A percentile compares a stretch with the other conserved stretches of the same genome.
These are phyloP conservation scores for Avahi laniger DNA, from an alignment of 2,797 vertebrate genomes.

Conservation along the genomic window DNA sequence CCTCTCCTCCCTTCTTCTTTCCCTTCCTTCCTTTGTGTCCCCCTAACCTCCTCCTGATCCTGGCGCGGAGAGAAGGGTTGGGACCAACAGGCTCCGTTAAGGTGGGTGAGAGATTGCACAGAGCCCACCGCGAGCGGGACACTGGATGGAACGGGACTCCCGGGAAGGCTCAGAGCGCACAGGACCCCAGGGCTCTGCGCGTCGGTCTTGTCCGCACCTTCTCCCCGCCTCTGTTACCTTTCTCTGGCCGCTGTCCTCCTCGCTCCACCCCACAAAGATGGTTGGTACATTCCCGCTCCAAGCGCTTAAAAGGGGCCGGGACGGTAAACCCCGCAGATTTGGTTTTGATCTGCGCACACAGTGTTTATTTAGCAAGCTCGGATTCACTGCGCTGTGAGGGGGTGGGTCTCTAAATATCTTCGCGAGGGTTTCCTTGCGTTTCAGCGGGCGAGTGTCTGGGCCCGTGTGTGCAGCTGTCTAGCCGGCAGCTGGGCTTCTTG, in stretches of 20 bases:
- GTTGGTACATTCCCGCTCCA: constrained; percentile 82
- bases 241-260: not conserved
- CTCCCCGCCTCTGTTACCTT: not conserved
- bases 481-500: not conserved
- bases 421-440: not conserved
- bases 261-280: constrained; percentile 41
- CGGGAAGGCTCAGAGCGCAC: accelerated
- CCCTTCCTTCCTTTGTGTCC: not conserved
- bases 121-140: not conserved
- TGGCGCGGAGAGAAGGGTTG: not conserved
- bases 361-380: accelerated
- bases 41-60: not conserved
- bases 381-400: not conserved
- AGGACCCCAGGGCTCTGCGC: accelerated
- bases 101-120: not conserved
- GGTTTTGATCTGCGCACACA: accelerated
- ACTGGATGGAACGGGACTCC: not conserved
- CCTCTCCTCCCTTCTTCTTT: not conserved
- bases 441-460: not conserved
- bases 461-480: not conserved
- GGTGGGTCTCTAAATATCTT: not conserved
- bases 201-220: not conserved
- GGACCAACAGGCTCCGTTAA: not conserved
- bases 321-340: not conserved
- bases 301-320: constrained; percentile 78